Conservation (phyloP, 2,888 invertebrate genomes). For the Calameuta filiformis region DNA sequence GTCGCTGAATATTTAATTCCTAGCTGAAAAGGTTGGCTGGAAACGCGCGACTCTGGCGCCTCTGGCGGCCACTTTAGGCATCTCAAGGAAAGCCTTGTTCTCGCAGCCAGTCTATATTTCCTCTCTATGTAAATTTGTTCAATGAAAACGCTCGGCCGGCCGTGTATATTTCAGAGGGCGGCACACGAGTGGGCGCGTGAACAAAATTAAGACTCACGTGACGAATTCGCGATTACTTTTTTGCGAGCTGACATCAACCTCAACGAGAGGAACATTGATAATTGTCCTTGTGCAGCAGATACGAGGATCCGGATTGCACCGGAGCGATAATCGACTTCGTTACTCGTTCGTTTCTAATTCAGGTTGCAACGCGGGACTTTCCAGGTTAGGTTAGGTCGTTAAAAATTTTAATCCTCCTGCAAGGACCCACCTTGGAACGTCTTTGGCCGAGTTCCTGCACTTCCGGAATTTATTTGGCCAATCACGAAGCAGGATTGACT, state of each 20-base stretch:
- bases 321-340: neutral
- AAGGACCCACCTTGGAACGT: neutral
- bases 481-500: neutral
- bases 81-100: neutral
- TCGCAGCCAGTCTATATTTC: neutral
- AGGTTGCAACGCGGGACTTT: too few species aligned
- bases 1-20: too few species aligned
- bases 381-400: neutral
- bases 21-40: neutral
- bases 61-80: neutral
- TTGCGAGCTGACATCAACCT: neutral
- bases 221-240: neutral
- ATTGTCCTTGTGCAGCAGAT: neutral
- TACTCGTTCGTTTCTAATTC: neutral
- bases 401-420: neutral
- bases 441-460: neutral
- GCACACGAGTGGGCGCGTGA: neutral
- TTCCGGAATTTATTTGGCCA: neutral
- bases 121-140: neutral
- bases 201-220: neutral
- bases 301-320: neutral
- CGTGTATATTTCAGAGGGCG: neutral
- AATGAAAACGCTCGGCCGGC: neutral
- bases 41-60: neutral
- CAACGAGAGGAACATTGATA: neutral